phyloP scores from a whole-genome alignment of 1,140 invertebrate genomes.

The Sycophaga agraensis region DNA sequence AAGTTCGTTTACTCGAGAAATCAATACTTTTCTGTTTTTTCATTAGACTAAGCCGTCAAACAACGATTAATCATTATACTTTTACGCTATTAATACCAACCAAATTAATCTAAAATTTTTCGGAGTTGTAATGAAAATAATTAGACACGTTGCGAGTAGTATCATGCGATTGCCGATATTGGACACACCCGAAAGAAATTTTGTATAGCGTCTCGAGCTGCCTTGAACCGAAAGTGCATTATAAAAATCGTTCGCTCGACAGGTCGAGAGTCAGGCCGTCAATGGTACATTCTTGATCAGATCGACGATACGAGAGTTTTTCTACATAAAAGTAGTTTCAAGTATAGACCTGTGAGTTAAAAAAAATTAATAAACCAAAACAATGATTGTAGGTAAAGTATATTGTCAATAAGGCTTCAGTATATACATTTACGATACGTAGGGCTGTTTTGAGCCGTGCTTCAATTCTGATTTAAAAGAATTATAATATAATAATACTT shows the following conservation, averaged over 20 bases:
- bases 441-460: not conserved
- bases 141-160: slow-evolving; percentile 19
- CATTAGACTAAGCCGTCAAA: slow-evolving; percentile 10
- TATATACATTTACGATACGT: not conserved
- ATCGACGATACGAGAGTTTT: slow-evolving; percentile 39
- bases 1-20: slow-evolving; percentile 19
- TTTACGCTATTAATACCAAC: not conserved
- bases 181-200: slow-evolving; percentile 33
- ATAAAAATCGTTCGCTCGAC: slow-evolving; percentile 44
- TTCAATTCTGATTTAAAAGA: slow-evolving; percentile 2
- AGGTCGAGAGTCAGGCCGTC: slow-evolving; percentile 25
- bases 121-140: not conserved
- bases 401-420: slow-evolving; percentile 2
- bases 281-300: slow-evolving; percentile 29
- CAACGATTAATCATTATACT: too few species aligned
- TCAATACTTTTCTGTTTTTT: slow-evolving; percentile 3
- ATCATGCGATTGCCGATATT: slow-evolving; percentile 24
- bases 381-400: slow-evolving; percentile 9
- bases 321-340: slow-evolving; percentile 46
- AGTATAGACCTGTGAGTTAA: slow-evolving; percentile 31
- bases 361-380: slow-evolving; percentile 12
- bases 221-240: slow-evolving; percentile 60
- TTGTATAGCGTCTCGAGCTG: slow-evolving; percentile 56
- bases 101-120: not conserved
- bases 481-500: not conserved